Evolutionary conservation across 2,888 invertebrate species (phyloP), one percentile per base, ranked within the genome.

Genomic region (Athetis lepigone): DNA sequence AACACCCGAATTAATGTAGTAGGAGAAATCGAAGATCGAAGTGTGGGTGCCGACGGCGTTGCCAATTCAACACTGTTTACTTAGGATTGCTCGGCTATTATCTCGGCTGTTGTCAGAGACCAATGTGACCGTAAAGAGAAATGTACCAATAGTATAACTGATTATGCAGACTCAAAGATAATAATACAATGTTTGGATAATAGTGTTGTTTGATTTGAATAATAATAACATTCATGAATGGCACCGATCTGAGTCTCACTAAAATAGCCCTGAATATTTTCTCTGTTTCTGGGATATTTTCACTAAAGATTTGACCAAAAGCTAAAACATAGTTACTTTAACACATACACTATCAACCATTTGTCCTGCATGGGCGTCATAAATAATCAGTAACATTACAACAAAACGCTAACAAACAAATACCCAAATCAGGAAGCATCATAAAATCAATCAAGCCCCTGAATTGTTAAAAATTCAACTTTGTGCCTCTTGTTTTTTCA

Each of bases 1-100:
- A 95, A 95, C 93, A 89, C 91, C 86, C 89, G 95, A 94, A 91
- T 95, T 95, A 95, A 95, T 95, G 95, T 95, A 95, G 94, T 95
- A 94, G 93, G 91, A 70, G 89, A 91, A 92, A 93, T 94, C 90
- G 93, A 92, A 92, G 89, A 92, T 91, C 92, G 91, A 92, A 94
- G 91, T 89, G 90, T 88, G 90, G 88, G 89, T 88, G 88, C 56
- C 58, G 29, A 43, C 72, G 58, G 75, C 67, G 73, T 70, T 80
- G 80, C 75, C 86, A 85, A 88, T 89, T 85, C 86, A 83, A 63
- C 80, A 87, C 86, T 86, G 92, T 93, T 94, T 93, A 86, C 85
- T 94, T 94, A 94, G 95, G 94, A 94, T 92, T 88, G 90, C 87
- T 85, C 80, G 79, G 75, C 83, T 85, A 86, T 87, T 86, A 85